Conservation (phyloP, 2,113 vertebrate genomes). For the Hyaena hyaena region DNA sequence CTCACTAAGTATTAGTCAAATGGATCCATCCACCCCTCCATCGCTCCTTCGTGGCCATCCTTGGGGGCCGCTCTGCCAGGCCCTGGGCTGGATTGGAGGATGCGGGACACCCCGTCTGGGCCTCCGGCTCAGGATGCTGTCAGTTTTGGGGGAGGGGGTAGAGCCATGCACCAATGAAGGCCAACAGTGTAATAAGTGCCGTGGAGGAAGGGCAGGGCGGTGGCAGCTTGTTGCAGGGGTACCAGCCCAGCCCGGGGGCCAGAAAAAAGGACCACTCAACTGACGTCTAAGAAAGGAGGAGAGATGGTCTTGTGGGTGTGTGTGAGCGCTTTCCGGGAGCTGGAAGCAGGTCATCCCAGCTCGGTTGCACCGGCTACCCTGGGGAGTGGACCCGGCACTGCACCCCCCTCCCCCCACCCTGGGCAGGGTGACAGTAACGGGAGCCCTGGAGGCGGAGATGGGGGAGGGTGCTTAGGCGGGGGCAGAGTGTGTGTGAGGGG, state of each 20-base stretch:
- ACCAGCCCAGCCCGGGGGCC: background rate
- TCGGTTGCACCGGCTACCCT: background rate
- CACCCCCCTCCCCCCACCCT: no score
- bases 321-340: background rate
- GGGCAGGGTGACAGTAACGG: accelerated
- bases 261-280: background rate
- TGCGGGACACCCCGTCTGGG: accelerated
- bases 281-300: background rate
- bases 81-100: background rate
- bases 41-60: background rate
- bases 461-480: accelerated
- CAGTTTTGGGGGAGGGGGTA: background rate
- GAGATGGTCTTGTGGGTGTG: background rate
- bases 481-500: background rate
- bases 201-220: background rate
- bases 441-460: no score
- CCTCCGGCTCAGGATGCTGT: background rate
- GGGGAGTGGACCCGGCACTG: background rate
- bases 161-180: background rate
- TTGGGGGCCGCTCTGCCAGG: background rate
- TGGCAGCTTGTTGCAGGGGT: background rate
- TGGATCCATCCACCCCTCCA: background rate
- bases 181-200: accelerated
- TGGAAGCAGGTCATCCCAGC: background rate
- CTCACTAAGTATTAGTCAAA: background rate